These are phyloP conservation scores for Apamea anceps DNA, from an alignment of 2,888 invertebrate species.

Conservation along the genomic window DNA sequence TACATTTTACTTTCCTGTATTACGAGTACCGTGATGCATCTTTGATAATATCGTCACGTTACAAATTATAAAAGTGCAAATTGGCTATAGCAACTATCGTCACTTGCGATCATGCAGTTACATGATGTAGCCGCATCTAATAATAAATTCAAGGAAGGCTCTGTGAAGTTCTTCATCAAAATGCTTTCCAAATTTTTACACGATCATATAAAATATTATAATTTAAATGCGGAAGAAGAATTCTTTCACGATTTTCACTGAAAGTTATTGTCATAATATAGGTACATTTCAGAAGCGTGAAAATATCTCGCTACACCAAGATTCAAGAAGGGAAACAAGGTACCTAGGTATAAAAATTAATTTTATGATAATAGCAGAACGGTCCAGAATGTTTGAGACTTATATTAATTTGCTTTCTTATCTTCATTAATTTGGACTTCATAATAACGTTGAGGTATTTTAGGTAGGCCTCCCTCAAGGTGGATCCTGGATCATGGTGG, in stretches of 20 bases:
- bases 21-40: too few species aligned
- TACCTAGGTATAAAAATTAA: neutral
- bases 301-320: conserved; percentile 3
- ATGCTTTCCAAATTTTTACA: neutral
- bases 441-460: neutral
- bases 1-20: too few species aligned
- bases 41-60: too few species aligned
- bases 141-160: neutral
- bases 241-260: conserved; percentile 41
- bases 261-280: conserved; percentile 27
- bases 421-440: neutral
- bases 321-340: neutral
- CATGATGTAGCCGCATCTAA: neutral
- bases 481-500: too few species aligned
- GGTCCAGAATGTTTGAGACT: neutral
- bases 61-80: too few species aligned
- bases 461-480: too few species aligned
- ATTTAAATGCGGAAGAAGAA: conserved; percentile 38
- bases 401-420: conserved; percentile 9
- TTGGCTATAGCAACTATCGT: neutral
- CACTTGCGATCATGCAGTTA: neutral
- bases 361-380: conserved; percentile 1
- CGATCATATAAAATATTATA: conserved; percentile 5
- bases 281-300: conserved; percentile 7
- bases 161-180: neutral